Conservation (phyloP, 1,140 invertebrate genomes). For the Drosophila kanapiae region DNA sequence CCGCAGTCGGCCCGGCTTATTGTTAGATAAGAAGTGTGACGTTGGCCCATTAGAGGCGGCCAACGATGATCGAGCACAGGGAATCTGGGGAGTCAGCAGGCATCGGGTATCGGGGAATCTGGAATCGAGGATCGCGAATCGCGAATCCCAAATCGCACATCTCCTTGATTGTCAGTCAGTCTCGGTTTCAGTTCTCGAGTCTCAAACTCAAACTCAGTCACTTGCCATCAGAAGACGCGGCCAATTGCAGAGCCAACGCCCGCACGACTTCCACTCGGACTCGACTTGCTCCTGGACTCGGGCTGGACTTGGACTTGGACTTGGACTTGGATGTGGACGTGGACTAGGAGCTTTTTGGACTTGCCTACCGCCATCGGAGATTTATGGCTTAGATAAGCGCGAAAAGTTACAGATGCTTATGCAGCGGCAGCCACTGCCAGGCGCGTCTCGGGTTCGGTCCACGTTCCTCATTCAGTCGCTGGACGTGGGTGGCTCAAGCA, state of each 20-base stretch:
- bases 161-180: constrained; percentile 73
- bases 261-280: constrained; percentile 71
- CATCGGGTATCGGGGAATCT: constrained; percentile 15
- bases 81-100: constrained; percentile 2
- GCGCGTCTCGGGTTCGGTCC: constrained; percentile 54
- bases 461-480: constrained; percentile 46
- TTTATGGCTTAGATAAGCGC: constrained; percentile 82
- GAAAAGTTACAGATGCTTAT: constrained; percentile 83
- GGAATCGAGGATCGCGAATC: constrained; percentile 37
- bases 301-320: constrained; percentile 43
- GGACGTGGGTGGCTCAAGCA: constrained; percentile 53
- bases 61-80: constrained; percentile 47
- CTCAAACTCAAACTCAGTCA: constrained; percentile 45
- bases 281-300: constrained; percentile 51
- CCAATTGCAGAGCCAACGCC: constrained; percentile 68
- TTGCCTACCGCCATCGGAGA: constrained; percentile 80
- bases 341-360: constrained; percentile 59
- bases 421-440: constrained; percentile 77
- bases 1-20: constrained; percentile 40
- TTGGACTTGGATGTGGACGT: constrained; percentile 28
- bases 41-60: constrained; percentile 74
- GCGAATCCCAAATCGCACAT: constrained; percentile 51
- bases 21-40: constrained; percentile 71
- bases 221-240: constrained; percentile 60
- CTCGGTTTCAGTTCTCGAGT: constrained; percentile 42